A percentile compares a stretch with the other conserved stretches of the same genome.
These are phyloP conservation scores for Callionymus lyra DNA, from an alignment of 2,113 vertebrate genomes.

Conservation along the genomic window DNA sequence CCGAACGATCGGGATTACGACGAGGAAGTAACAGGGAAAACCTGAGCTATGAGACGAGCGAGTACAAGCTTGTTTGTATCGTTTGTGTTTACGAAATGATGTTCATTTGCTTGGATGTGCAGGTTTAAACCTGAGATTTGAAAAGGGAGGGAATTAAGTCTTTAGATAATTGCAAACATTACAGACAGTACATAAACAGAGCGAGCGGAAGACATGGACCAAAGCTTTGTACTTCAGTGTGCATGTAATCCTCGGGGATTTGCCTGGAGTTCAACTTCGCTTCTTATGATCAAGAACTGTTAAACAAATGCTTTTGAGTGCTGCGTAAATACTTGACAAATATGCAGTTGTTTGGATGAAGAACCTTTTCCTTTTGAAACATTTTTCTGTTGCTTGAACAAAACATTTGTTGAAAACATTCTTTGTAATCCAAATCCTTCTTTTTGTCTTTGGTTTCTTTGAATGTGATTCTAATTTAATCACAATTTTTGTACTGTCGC, in stretches of 20 bases:
- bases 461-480: too few relatives aligned
- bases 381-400: too few relatives aligned
- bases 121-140: slow-evolving; percentile 7
- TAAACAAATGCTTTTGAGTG: too few relatives aligned
- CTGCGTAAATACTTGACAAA: not conserved
- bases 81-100: slow-evolving; percentile 11
- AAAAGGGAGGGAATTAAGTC: slow-evolving; percentile 2
- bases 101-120: not conserved
- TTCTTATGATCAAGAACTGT: too few relatives aligned
- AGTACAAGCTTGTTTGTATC: slow-evolving; percentile 14
- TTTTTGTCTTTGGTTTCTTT: too few relatives aligned
- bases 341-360: too few relatives aligned
- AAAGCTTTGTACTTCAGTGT: slow-evolving; percentile 17
- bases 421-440: too few relatives aligned
- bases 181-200: not conserved
- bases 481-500: too few relatives aligned
- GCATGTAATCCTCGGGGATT: slow-evolving; percentile 33
- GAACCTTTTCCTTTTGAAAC: too few relatives aligned
- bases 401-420: too few relatives aligned
- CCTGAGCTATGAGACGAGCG: slow-evolving; percentile 23
- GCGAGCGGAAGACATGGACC: slow-evolving; percentile 14
- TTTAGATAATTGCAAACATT: not conserved
- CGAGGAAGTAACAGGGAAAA: slow-evolving; percentile 33
- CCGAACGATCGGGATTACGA: slow-evolving; percentile 24
- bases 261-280: slow-evolving; percentile 4